Evolutionary conservation across 1,140 invertebrate species (phyloP).

Genomic region (Hylyphantes graminicola): DNA sequence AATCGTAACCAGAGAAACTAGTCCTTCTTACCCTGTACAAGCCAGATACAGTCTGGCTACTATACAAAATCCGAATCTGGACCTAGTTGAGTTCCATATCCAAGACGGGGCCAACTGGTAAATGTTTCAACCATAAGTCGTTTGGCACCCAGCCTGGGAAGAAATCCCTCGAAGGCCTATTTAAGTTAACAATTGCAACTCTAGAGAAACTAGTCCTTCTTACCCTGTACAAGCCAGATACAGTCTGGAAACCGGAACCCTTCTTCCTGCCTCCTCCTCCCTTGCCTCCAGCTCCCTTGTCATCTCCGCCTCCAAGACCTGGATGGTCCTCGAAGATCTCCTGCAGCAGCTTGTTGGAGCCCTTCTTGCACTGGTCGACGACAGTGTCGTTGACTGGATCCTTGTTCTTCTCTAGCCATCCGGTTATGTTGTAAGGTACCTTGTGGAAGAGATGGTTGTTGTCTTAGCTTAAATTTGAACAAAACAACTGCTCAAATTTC

Average conservation of each 20-base stretch:
- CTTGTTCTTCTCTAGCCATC: conserved; percentile 99
- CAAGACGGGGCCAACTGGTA: too few relatives aligned
- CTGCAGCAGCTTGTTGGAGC: conserved; percentile 83
- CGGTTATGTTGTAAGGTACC: conserved; percentile 97
- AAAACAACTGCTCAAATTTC: background rate
- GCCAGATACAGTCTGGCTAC: too few relatives aligned
- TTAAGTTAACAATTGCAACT: too few relatives aligned
- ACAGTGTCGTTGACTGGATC: conserved; percentile 99
- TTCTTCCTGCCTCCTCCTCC: conserved; percentile 77
- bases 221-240: conserved; percentile 88
- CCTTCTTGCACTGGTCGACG: conserved; percentile 97
- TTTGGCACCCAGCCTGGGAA: too few relatives aligned
- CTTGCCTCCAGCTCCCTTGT: conserved; percentile 74
- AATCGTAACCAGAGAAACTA: too few relatives aligned
- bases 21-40: too few relatives aligned
- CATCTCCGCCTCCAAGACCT: conserved; percentile 84
- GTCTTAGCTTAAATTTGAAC: background rate
- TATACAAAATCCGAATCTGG: too few relatives aligned
- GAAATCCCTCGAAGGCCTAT: too few relatives aligned
- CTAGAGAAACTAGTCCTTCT: conserved; percentile 63
- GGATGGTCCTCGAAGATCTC: conserved; percentile 96
- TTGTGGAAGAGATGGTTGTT: conserved; percentile 64
- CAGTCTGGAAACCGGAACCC: conserved; percentile 90
- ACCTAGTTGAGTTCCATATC: too few relatives aligned
- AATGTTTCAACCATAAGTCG: too few relatives aligned